These are phyloP conservation scores for Naja naja DNA, from an alignment of 2,113 vertebrate species.

Conservation along the genomic window DNA sequence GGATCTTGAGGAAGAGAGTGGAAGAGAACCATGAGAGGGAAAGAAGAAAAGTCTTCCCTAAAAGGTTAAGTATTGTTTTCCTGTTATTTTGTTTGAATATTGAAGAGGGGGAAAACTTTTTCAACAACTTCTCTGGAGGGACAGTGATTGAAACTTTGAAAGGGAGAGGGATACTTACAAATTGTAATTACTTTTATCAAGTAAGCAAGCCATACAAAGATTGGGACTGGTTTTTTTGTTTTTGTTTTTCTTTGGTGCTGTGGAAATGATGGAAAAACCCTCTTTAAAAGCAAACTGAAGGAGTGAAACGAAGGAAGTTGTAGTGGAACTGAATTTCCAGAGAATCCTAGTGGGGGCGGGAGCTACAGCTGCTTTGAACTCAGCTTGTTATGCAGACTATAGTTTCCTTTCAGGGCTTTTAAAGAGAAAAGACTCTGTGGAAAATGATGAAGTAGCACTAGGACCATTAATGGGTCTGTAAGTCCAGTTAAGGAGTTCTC, in stretches of 20 bases:
- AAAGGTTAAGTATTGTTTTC: slow-evolving; percentile 66
- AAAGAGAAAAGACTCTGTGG: not conserved
- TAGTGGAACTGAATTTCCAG: not conserved
- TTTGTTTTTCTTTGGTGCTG: not conserved
- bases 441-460: not conserved
- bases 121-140: not conserved
- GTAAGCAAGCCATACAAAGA: not conserved
- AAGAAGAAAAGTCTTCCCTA: slow-evolving; percentile 69
- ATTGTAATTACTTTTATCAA: not conserved
- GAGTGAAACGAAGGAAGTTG: not conserved
- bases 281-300: not conserved
- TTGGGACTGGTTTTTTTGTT: not conserved
- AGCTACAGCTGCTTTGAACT: not conserved
- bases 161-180: not conserved
- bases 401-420: not conserved
- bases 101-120: not conserved
- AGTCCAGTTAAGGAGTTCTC: not conserved
- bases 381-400: not conserved
- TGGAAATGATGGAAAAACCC: not conserved
- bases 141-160: not conserved
- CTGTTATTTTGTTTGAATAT: not conserved
- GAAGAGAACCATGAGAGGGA: slow-evolving; percentile 56
- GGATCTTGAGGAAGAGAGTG: slow-evolving; percentile 25
- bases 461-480: not conserved
- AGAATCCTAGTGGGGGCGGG: not conserved